These are phyloP conservation scores for Seriola rivoliana DNA, from an alignment of 2,113 vertebrate genomes.

Conservation along the genomic window DNA sequence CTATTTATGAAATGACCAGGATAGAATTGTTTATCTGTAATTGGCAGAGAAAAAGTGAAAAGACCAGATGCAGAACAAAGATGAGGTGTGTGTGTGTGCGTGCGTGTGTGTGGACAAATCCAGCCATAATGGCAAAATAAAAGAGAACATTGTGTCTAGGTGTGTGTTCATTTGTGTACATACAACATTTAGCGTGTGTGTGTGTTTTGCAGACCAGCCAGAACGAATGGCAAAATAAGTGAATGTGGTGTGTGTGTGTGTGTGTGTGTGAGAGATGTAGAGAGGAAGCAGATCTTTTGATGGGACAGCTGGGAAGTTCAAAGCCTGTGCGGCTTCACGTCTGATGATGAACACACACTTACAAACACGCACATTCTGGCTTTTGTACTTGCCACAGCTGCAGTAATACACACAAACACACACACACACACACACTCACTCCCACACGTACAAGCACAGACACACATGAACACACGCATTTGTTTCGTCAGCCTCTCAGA, in stretches of 20 bases:
- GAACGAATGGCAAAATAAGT: constrained; percentile 47
- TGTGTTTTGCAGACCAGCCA: constrained; percentile 1
- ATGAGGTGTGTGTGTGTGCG: constrained; percentile 1
- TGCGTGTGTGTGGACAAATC: constrained; percentile 17
- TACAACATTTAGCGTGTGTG: constrained; percentile 6
- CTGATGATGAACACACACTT: constrained; percentile 51
- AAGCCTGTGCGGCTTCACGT: constrained; percentile 50
- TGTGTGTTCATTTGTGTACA: constrained; percentile 1
- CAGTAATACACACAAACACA: constrained; percentile 20
- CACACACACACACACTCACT: constrained; percentile 6
- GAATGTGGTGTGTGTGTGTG: neutral
- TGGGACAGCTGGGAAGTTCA: constrained; percentile 74
- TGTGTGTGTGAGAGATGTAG: constrained; percentile 10
- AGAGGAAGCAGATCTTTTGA: constrained; percentile 73
- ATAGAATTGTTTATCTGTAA: neutral
- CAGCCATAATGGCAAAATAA: constrained; percentile 32
- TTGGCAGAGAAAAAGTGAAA: neutral
- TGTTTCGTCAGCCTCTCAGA: constrained; percentile 42
- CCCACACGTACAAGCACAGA: constrained; percentile 15
- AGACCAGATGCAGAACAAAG: constrained; percentile 1
- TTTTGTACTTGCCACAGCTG: constrained; percentile 51
- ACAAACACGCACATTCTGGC: constrained; percentile 4
- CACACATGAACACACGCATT: constrained; percentile 10
- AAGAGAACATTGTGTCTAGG: constrained; percentile 8
- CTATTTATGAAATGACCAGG: neutral